These are phyloP conservation scores for Thelaira solivaga DNA, from an alignment of 2,888 invertebrate species.

Conservation along the genomic window DNA sequence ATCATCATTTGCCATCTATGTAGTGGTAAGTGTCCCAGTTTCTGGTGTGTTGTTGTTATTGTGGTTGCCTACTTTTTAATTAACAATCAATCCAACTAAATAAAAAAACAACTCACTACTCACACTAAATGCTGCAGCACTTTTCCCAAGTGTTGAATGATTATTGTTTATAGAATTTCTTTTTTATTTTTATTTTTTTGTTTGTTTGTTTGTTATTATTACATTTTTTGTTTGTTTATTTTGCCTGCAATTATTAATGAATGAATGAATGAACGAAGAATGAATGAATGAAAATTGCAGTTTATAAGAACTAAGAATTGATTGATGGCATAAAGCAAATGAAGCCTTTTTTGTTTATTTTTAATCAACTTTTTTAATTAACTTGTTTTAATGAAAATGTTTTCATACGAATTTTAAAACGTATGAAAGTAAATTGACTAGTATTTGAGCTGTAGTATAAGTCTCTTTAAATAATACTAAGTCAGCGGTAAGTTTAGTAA, in stretches of 20 bases:
- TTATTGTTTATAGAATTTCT: constrained; percentile 34
- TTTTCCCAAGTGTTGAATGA: constrained; percentile 52
- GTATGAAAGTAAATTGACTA: too few species aligned
- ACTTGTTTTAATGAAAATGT: neutral
- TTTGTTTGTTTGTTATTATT: too few species aligned
- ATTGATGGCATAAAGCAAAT: constrained; percentile 38
- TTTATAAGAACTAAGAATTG: constrained; percentile 3
- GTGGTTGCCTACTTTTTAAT: constrained; percentile 47
- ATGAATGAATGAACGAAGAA: neutral
- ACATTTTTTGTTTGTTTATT: too few species aligned
- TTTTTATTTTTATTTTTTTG: neutral
- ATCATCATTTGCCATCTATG: too few species aligned
- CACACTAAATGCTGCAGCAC: constrained; percentile 13
- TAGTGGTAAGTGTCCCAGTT: constrained; percentile 51
- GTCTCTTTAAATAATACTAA: too few species aligned
- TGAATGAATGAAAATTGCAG: constrained; percentile 7
- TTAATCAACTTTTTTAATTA: constrained; percentile 46
- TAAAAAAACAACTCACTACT: neutral
- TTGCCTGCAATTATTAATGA: neutral
- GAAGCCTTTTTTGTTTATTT: constrained; percentile 14
- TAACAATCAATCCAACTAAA: constrained; percentile 53
- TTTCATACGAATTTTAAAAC: neutral
- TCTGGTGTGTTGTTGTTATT: constrained; percentile 33
- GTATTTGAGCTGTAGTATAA: too few species aligned
- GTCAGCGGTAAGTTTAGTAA: too few species aligned